Percentiles rank a stretch among this genome's conserved stretches.
Evolutionary conservation across 2,888 invertebrate species (phyloP).

Genomic region (Argyresthia albistria): DNA sequence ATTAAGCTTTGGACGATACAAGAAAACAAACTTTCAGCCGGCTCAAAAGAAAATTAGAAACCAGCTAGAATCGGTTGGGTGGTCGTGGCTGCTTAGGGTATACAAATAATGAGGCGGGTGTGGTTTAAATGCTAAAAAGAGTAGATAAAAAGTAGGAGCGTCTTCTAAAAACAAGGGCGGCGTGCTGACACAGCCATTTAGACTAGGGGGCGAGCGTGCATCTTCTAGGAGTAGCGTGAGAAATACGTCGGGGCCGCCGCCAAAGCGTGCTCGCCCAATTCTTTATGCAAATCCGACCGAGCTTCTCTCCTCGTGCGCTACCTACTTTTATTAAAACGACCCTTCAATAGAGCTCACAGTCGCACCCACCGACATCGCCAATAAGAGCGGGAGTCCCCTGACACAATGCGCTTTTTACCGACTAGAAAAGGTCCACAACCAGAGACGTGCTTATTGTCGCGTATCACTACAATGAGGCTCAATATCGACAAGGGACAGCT

Average conservation of each 20-base stretch:
- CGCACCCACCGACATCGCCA: conserved; percentile 12
- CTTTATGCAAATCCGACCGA: conserved; percentile 56
- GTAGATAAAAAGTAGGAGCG: conserved; percentile 9
- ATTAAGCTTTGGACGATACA: conserved; percentile 12
- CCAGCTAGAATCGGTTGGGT: background rate
- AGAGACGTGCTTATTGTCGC: conserved; percentile 9
- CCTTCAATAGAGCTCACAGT: conserved; percentile 38
- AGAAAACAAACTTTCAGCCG: background rate
- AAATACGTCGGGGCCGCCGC: conserved; percentile 45
- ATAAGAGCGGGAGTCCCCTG: background rate
- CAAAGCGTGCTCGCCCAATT: conserved; percentile 65
- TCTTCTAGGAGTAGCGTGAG: conserved; percentile 49
- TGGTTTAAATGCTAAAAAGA: conserved; percentile 7
- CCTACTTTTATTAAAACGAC: conserved; percentile 41
- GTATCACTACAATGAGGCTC: conserved; percentile 54
- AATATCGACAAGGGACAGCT: conserved; percentile 47
- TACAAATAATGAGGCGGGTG: background rate
- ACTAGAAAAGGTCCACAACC: conserved; percentile 18
- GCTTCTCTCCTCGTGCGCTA: conserved; percentile 35
- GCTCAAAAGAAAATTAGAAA: background rate
- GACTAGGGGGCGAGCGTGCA: conserved; percentile 24
- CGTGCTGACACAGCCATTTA: conserved; percentile 27
- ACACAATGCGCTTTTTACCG: conserved; percentile 40
- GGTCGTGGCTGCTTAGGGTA: conserved; percentile 1
- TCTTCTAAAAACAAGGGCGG: conserved; percentile 11